Evolutionary conservation across 64 coral and sea anemone genomes (phyloP), one percentile per base, ranked within the genome.

Genomic region (Orbicella faveolata): DNA sequence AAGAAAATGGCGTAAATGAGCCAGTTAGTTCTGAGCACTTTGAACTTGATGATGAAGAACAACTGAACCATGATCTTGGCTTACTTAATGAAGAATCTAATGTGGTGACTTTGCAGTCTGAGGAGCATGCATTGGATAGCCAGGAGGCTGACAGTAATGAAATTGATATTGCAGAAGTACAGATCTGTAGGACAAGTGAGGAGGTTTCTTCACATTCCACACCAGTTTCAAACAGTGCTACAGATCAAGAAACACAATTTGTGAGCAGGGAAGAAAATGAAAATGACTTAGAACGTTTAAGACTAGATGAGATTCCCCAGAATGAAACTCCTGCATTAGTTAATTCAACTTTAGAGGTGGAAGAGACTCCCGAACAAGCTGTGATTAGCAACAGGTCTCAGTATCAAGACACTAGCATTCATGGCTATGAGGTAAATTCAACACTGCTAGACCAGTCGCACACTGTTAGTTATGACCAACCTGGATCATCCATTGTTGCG

Each of bases 1-100:
- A 85, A 33, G 64, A 26, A 73, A 73, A 85, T 72, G 82, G 14
- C 39, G 17, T 17, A 6, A 70, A 18, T 72, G 64, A 85, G 82
- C 23, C 6, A 2, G 52, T 20, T 52, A 48, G 66, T 72, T 52
- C 82, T 53, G 39, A 23, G 65, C 10, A 30, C 20, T 52, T 72
- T 72, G 64, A 70, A 21, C 12, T 54, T 36, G n/a, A 53, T 52
- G 39, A 30, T n/a, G 65, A 17, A 30, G 44, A 73, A 10, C 5
- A 16, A 18, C 15, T 30, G 5, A 51, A 85, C 34, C 11, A 73
- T 4, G 11, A 34, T 66, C 16, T 52, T 12, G 6, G 0, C 39
- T 48, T 30, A 66, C 35, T 34, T 13, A 39, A 85, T 52, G 36
- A 85, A 23, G 82, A 72, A 52, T 21, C 63, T 13, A 66, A 51